A percentile compares a stretch with the other conserved stretches of the same genome.
phyloP scores from a whole-genome alignment of 1,140 invertebrate species.

The Diorhabda sublineata region DNA sequence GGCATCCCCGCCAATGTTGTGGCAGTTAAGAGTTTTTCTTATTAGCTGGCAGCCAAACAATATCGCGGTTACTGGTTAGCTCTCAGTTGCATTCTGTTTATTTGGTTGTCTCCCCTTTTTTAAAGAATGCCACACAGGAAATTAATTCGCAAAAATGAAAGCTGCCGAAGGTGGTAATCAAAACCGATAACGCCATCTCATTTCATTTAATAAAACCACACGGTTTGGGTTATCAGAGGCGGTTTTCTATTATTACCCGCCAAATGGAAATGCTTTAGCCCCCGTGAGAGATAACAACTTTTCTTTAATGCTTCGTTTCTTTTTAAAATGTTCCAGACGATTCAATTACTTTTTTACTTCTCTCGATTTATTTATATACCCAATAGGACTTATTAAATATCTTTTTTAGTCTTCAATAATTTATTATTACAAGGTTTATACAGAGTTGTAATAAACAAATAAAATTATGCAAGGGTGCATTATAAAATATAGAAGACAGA shows the following conservation, averaged over 20 bases:
- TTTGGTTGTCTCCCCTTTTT: conserved; percentile 40
- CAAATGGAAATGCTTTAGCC: background rate
- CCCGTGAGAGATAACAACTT: background rate
- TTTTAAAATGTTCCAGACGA: background rate
- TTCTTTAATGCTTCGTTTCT: background rate
- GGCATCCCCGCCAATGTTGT: conserved; percentile 26
- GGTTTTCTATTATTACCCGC: conserved; percentile 12
- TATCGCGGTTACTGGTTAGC: conserved; percentile 37
- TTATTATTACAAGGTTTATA: no score
- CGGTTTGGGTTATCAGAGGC: conserved; percentile 38
- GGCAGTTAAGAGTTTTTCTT: conserved; percentile 43
- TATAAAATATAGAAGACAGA: no score
- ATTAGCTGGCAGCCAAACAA: conserved; percentile 43
- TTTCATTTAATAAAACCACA: conserved; percentile 43
- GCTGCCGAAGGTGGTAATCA: conserved; percentile 39
- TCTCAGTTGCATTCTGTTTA: conserved; percentile 37
- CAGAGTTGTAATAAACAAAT: no score
- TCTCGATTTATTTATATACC: background rate
- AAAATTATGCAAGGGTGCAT: no score
- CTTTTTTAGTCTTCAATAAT: no score
- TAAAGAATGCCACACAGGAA: conserved; percentile 48
- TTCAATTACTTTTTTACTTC: background rate
- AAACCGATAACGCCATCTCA: conserved; percentile 43
- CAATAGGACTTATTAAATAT: no score
- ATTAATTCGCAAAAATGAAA: conserved; percentile 50